A percentile compares a stretch with the other conserved stretches of the same genome.
Conservation (phyloP, 2,888 invertebrate genomes). For the Thumatha senex region DNA sequence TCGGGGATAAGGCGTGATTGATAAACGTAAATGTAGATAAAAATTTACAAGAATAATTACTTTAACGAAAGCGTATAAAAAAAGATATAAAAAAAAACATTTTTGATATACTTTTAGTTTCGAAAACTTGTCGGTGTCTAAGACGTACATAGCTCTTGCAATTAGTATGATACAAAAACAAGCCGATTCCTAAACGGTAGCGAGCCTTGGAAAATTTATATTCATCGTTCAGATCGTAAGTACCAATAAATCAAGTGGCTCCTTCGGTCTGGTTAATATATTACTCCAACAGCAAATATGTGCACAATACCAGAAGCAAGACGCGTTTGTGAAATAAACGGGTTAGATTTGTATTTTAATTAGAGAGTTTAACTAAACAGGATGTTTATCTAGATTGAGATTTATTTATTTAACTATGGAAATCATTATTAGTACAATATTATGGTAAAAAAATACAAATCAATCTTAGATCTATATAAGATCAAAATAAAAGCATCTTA, state of each 20-base stretch:
- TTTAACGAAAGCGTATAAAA: not conserved
- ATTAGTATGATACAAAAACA: constrained; percentile 28
- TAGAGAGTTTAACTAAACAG: too few species aligned
- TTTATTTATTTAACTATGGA: too few species aligned
- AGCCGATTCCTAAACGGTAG: constrained; percentile 17
- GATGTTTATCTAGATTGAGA: too few species aligned
- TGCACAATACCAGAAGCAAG: not conserved
- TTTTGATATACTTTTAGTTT: constrained; percentile 7
- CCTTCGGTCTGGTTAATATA: constrained; percentile 8
- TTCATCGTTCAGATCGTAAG: constrained; percentile 31
- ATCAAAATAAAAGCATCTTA: too few species aligned
- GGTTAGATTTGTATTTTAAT: too few species aligned
- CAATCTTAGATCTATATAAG: too few species aligned
- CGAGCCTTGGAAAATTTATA: constrained; percentile 16
- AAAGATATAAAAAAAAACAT: too few species aligned
- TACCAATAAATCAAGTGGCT: constrained; percentile 25
- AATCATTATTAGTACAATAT: too few species aligned
- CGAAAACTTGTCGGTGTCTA: constrained; percentile 13
- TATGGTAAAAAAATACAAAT: too few species aligned
- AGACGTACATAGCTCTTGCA: constrained; percentile 22
- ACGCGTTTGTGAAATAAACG: not conserved
- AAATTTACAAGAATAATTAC: too few species aligned
- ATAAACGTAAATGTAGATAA: too few species aligned
- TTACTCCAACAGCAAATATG: not conserved
- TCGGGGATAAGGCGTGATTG: too few species aligned